phyloP scores from a whole-genome alignment of 2,113 vertebrate species.

The Salvator merianae region DNA sequence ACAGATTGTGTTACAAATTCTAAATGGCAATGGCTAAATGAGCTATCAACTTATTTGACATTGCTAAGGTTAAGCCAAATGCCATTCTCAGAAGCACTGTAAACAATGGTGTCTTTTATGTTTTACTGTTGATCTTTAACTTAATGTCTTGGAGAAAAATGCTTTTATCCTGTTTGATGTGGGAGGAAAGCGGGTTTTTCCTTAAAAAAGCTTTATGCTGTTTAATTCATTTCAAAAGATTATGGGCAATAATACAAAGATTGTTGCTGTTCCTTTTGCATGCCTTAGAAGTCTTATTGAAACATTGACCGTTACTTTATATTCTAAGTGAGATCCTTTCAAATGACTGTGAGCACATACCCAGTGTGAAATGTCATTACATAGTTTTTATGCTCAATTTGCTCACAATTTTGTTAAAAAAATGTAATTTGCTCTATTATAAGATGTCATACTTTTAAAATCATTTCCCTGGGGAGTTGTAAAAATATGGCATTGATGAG shows the following conservation, averaged over 20 bases:
- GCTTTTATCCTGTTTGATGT: not conserved
- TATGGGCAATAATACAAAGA: not conserved
- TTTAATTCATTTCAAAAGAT: not conserved
- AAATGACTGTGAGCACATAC: slow-evolving; percentile 41
- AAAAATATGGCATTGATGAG: slow-evolving; percentile 40
- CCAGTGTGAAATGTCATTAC: slow-evolving; percentile 52
- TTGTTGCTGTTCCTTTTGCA: not conserved
- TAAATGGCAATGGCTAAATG: slow-evolving; percentile 65
- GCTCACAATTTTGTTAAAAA: slow-evolving; percentile 34
- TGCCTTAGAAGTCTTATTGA: not conserved
- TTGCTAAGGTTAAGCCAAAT: slow-evolving; percentile 51
- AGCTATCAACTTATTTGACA: slow-evolving; percentile 59
- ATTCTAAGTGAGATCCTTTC: slow-evolving; percentile 18
- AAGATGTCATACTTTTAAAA: slow-evolving; percentile 40
- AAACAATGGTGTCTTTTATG: slow-evolving; percentile 11
- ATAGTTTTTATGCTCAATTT: slow-evolving; percentile 53
- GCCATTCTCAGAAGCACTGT: slow-evolving; percentile 15
- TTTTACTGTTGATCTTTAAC: slow-evolving; percentile 44
- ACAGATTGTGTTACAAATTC: slow-evolving; percentile 69
- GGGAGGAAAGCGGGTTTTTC: rapidly evolving
- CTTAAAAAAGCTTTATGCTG: not conserved
- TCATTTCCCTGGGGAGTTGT: slow-evolving; percentile 34
- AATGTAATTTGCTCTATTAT: slow-evolving; percentile 50
- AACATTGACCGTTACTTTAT: slow-evolving; percentile 4
- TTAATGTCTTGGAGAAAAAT: slow-evolving; percentile 22